Evolutionary conservation across 53 echinoderm and acorn worm species (phyloP), one percentile per base, ranked within the genome.

Genomic region (Hippasteria phrygiana): DNA sequence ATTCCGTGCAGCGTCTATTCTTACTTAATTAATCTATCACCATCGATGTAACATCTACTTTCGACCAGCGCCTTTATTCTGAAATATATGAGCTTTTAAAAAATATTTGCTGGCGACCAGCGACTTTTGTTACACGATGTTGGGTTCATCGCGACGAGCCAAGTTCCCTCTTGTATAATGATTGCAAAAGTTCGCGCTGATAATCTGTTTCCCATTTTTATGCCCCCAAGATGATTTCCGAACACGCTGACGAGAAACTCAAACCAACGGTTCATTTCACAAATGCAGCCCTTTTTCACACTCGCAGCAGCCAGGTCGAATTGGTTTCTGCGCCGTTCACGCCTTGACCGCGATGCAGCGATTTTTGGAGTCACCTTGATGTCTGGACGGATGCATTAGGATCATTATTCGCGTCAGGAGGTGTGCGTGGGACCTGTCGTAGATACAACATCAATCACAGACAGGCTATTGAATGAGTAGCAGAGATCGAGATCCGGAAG

Each of bases 251-350:
- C n/a, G 20, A 17, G 76, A 76, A 76, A 76, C 76, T 33, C 50
- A 17, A 76, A 50, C 53, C 76, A 24, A 20, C 20, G 18, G 31
- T 43, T 76, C 53, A 76, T 48, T 76, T 76, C 76, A 47, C 51
- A 50, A 76, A 76, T 53, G 76, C 36, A 76, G 76, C 9, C 76
- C 7, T 50, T 34, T 76, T 50, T 76, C 53, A 54, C 76, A 76
- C 48, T 50, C 34, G 27, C 76, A 10, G 14, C 26, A 17, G 5
- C 22, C 7, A 67, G 0, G 35, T 18, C 34, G 67, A 10, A 0
- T 34, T 3, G 22, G 67, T 34, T 31, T 35, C 35, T 29, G 67
- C 12, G 18, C 34, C 37, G 6, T 67, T 67, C 67, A 35, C 36
- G 37, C 67, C 67, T 35, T 11, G 47, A 5, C 24, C 3, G 29